phyloP scores from a whole-genome alignment of 1,140 invertebrate species.

The Thaumatotibia leucotreta region DNA sequence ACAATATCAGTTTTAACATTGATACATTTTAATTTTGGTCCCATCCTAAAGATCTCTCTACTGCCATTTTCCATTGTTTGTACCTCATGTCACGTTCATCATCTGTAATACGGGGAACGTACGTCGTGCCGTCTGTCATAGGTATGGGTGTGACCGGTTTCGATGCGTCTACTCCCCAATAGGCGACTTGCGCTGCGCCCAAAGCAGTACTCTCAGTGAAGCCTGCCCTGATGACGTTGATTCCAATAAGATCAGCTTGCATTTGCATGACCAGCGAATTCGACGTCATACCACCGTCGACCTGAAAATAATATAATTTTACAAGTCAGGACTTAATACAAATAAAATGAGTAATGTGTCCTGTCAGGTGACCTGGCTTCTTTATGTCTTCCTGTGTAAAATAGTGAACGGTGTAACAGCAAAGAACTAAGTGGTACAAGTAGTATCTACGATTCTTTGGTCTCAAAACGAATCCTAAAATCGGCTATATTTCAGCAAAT shows the following conservation, averaged over 20 bases:
- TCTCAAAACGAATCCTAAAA: too few relatives aligned
- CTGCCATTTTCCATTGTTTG: slow-evolving; percentile 90
- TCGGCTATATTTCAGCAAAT: too few relatives aligned
- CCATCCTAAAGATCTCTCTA: slow-evolving; percentile 89
- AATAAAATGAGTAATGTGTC: neutral
- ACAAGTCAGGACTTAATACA: neutral
- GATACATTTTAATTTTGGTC: slow-evolving; percentile 67
- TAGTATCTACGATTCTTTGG: too few relatives aligned
- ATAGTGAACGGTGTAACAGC: too few relatives aligned
- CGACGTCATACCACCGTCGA: slow-evolving; percentile 95
- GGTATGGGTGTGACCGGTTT: slow-evolving; percentile 50
- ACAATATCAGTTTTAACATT: neutral
- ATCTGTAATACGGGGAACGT: slow-evolving; percentile 81
- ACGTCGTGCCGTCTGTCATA: slow-evolving; percentile 79
- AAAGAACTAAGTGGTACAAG: too few relatives aligned
- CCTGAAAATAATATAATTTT: slow-evolving; percentile 75
- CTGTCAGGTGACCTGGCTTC: too few relatives aligned
- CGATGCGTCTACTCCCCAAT: slow-evolving; percentile 79
- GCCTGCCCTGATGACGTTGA: slow-evolving; percentile 82
- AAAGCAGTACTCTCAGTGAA: slow-evolving; percentile 92
- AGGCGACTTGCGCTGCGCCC: slow-evolving; percentile 89
- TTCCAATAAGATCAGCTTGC: slow-evolving; percentile 77
- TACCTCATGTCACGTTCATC: slow-evolving; percentile 85
- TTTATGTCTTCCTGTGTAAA: too few relatives aligned
- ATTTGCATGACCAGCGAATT: slow-evolving; percentile 92